Base-by-base conservation (phyloP, 92 coral and sea anemone genomes). In the Porites rus region DNA sequence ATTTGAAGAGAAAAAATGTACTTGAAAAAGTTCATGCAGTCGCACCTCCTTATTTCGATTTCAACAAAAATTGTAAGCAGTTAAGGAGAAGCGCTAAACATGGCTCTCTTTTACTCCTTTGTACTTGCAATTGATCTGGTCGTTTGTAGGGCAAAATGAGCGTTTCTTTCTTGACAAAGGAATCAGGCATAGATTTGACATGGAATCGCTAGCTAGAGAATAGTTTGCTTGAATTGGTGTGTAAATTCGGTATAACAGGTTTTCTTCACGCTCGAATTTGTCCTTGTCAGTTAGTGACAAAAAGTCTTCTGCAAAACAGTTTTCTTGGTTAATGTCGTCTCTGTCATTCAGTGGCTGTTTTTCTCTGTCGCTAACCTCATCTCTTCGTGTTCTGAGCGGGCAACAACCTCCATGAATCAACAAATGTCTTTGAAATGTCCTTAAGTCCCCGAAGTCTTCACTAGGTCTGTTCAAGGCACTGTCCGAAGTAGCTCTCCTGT, bases 401-500 rank as follows among this genome's bases (percentile, higher is more conserved):
- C 18, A 8, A 4, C 20, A 16, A 16, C 20, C 46, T 22, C 10
- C 72, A 7, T 67, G 14, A 67, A 22, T 38, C 6, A 38, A 19
- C 72, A 18, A 7, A 19, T 61, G 21, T 24, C 24, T 76, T 51
- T 21, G 19, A 16, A 22, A 10, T 25, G 61, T 22, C 13, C 51
- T 24, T 7, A 13, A 77, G 17, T 51, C 72, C 51, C 56, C n/a
- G 16, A 70, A 7, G 28, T 77, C n/a, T 3, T 77, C 71, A 1
- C 10, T 10, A 16, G 20, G 46, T 22, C 13, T 63, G 46, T 63
- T 64, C 19, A 78, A 25, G 20, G 83, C 83, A n/a, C 59, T 59
- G 59, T 78, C 83, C 16, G 83, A 78, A n/a, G 13, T 50, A 43
- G 83, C 59, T 59, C 51, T 78, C 31, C 19, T 50, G 71, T 50